These are phyloP conservation scores for Anthopleura xanthogrammica DNA, from an alignment of 92 coral and sea anemone species.

Conservation along the genomic window DNA sequence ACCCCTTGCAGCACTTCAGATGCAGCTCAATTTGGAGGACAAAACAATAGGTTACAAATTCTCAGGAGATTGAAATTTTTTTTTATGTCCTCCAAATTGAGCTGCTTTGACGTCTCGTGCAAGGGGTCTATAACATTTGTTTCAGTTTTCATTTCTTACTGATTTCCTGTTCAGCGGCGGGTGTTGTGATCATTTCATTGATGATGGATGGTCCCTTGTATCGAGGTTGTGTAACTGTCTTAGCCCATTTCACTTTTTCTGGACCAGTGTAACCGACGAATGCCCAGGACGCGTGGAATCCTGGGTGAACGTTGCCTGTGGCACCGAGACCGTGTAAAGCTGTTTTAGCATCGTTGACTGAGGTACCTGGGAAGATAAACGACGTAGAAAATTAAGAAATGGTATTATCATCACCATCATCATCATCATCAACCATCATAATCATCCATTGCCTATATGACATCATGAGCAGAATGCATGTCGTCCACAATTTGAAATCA, in stretches of 20 bases:
- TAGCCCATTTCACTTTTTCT: constrained; percentile 87
- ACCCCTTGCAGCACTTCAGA: no score
- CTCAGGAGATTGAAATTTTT: no score
- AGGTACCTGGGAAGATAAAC: constrained; percentile 56
- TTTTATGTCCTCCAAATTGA: no score
- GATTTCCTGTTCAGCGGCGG: constrained; percentile 86
- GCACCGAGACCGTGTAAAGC: constrained; percentile 78
- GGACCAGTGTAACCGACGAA: constrained; percentile 98
- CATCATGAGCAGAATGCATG: no score
- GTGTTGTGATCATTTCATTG: constrained; percentile 85
- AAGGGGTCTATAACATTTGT: no score
- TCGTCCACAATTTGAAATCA: background rate
- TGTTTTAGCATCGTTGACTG: constrained; percentile 86
- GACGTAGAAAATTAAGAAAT: background rate
- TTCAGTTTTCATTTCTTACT: constrained; percentile 48
- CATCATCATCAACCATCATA: background rate
- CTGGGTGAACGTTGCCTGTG: constrained; percentile 94
- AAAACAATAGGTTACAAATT: no score
- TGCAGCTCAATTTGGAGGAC: no score
- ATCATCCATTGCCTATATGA: background rate
- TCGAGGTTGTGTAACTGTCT: constrained; percentile 68
- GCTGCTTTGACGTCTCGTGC: no score
- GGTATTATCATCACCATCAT: background rate
- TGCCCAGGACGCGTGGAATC: constrained; percentile 98
- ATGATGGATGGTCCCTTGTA: constrained; percentile 92